phyloP scores from a whole-genome alignment of 2,888 invertebrate species.

The Eristalis tenax region DNA sequence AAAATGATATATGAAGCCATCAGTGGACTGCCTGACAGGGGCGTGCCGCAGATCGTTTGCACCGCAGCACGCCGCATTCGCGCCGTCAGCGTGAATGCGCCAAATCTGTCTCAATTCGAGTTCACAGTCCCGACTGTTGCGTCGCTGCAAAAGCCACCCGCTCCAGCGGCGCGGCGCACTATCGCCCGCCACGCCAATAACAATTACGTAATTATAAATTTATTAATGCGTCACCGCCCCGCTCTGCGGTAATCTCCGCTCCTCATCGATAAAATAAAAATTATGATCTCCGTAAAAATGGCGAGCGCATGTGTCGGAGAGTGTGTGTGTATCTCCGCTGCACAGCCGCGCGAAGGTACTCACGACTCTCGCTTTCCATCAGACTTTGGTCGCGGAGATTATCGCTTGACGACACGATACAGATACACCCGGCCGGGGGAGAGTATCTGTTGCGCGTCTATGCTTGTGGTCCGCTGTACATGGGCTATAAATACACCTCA shows the following conservation, averaged over 20 bases:
- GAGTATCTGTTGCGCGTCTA: not conserved
- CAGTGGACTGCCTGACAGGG: not conserved
- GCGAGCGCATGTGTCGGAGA: slow-evolving; percentile 26
- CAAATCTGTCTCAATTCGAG: slow-evolving; percentile 10
- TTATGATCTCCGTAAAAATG: slow-evolving; percentile 50
- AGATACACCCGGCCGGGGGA: slow-evolving; percentile 6
- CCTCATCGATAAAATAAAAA: slow-evolving; percentile 58
- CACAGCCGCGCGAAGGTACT: slow-evolving; percentile 16
- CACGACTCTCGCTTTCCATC: slow-evolving; percentile 68
- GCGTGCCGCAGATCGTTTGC: not conserved
- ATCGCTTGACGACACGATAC: slow-evolving; percentile 55
- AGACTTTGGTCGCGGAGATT: slow-evolving; percentile 55
- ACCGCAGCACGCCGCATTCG: not conserved
- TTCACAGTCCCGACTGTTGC: not conserved
- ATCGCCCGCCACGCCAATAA: slow-evolving; percentile 54
- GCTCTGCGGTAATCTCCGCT: slow-evolving; percentile 36
- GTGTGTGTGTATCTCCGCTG: not conserved
- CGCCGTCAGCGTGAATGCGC: slow-evolving; percentile 6
- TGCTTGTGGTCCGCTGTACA: slow-evolving; percentile 1
- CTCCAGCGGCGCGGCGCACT: not conserved
- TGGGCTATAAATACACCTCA: slow-evolving; percentile 61
- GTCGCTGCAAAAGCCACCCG: not conserved
- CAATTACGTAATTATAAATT: slow-evolving; percentile 71
- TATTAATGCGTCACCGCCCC: slow-evolving; percentile 55
- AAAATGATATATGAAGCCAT: slow-evolving; percentile 21